phyloP scores from a whole-genome alignment of 2,113 vertebrate species.

The Prunella fulvescens region DNA sequence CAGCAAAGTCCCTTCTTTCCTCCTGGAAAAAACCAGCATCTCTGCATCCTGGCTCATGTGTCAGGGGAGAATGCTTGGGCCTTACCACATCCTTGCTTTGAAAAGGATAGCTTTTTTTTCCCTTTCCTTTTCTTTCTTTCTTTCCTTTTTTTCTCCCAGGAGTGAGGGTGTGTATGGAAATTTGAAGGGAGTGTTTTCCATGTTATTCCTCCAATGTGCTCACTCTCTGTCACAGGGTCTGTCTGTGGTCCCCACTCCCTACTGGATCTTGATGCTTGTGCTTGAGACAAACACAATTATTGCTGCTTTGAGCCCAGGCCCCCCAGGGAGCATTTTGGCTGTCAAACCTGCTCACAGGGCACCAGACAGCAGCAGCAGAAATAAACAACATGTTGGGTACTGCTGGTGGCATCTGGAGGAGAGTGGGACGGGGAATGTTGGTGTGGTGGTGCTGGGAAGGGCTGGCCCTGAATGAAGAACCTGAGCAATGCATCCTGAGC shows the following conservation, averaged over 20 bases:
- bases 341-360: background rate
- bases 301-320: background rate
- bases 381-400: background rate
- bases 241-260: background rate
- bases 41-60: background rate
- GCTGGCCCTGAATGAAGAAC: background rate
- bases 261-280: background rate
- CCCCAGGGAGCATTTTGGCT: background rate
- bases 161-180: background rate
- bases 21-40: background rate
- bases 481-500: background rate
- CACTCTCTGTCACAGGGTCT: background rate
- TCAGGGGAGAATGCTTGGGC: background rate
- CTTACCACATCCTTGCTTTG: slow-evolving; percentile 21
- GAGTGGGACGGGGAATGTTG: too few relatives aligned
- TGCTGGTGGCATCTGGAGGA: background rate
- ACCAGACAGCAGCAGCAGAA: background rate
- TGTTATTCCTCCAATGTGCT: background rate
- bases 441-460: rapidly evolving
- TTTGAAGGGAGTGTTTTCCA: background rate
- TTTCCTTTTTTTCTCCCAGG: background rate
- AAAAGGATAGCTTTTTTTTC: background rate
- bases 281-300: rapidly evolving
- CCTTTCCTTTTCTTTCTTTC: background rate
- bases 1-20: background rate